These are phyloP conservation scores for Dallia pectoralis DNA, from an alignment of 2,797 vertebrate species.

Conservation along the genomic window DNA sequence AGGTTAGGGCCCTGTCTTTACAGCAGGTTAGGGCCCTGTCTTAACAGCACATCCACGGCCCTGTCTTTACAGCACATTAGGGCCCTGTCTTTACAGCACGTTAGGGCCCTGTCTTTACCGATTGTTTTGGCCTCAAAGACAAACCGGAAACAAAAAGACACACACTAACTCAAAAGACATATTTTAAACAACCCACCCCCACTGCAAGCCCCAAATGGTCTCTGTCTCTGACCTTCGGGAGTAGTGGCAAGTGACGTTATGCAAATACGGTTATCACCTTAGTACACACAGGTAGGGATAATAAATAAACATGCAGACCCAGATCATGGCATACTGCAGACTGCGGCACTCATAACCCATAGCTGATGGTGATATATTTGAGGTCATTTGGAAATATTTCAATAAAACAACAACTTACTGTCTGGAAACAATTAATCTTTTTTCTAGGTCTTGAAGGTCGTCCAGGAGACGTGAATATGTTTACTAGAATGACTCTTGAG, in stretches of 20 bases:
- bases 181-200: not conserved
- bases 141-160: not conserved
- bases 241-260: constrained; percentile 4
- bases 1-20: too few species aligned
- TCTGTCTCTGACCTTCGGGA: constrained; percentile 6
- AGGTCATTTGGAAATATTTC: not conserved
- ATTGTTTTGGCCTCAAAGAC: not conserved
- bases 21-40: too few species aligned
- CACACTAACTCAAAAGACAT: not conserved
- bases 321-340: not conserved
- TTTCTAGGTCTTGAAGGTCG: not conserved
- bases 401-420: not conserved
- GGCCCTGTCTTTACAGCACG: too few species aligned
- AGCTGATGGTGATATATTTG: not conserved
- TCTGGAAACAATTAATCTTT: not conserved
- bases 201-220: not conserved
- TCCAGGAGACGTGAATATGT: not conserved
- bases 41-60: too few species aligned
- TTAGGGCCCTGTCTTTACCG: too few species aligned
- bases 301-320: constrained; percentile 13
- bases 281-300: constrained; percentile 46
- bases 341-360: not conserved
- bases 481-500: constrained; percentile 4
- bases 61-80: too few species aligned
- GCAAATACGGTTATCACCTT: constrained; percentile 7